These are phyloP conservation scores for Otocyon megalotis DNA, from an alignment of 2,113 vertebrate species.

Conservation along the genomic window DNA sequence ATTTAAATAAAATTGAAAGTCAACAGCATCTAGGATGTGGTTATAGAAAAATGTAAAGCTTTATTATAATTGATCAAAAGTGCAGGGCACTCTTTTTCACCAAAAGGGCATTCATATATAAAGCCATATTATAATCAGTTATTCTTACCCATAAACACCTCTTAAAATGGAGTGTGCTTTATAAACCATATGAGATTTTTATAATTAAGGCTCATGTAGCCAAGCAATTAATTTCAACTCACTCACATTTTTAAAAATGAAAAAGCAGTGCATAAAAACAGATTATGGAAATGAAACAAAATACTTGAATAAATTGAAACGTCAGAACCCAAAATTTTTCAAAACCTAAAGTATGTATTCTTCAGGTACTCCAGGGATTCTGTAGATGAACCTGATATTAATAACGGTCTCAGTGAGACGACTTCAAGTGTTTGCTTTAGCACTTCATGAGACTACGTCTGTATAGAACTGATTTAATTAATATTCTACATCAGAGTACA, in stretches of 20 bases:
- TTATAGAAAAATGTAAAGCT: slow-evolving; percentile 56
- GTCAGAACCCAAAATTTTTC: slow-evolving; percentile 73
- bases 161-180: slow-evolving; percentile 76
- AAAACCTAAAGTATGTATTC: slow-evolving; percentile 70
- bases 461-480: slow-evolving; percentile 79
- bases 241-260: slow-evolving; percentile 79
- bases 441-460: slow-evolving; percentile 73
- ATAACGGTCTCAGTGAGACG: slow-evolving; percentile 64
- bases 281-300: slow-evolving; percentile 84
- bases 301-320: slow-evolving; percentile 82
- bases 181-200: slow-evolving; percentile 78
- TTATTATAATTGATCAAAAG: slow-evolving; percentile 2
- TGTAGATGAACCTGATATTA: slow-evolving; percentile 73
- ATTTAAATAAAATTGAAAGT: slow-evolving; percentile 32
- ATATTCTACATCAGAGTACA: slow-evolving; percentile 67
- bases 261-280: slow-evolving; percentile 79
- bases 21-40: not conserved
- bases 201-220: slow-evolving; percentile 80
- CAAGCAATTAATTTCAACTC: slow-evolving; percentile 83
- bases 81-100: not conserved
- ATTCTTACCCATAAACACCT: slow-evolving; percentile 76
- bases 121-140: slow-evolving; percentile 50
- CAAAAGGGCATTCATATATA: not conserved
- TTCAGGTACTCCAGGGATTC: slow-evolving; percentile 59
- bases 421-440: slow-evolving; percentile 77